Evolutionary conservation across 2,888 invertebrate species (phyloP), one percentile per base, ranked within the genome.

Genomic region (Pristionchus japonicus): DNA sequence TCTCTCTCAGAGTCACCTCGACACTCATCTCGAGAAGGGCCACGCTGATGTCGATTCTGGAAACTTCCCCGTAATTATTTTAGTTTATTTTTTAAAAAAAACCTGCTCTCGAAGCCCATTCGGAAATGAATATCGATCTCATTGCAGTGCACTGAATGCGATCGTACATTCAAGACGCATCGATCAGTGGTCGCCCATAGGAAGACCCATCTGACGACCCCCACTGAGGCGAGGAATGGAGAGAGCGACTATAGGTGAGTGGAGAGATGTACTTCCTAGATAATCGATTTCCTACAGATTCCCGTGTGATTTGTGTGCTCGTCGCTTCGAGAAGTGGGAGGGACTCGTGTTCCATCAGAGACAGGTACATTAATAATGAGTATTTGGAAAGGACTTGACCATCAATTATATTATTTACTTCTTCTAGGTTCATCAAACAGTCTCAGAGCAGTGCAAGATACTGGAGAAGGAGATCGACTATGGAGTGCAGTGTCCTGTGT

Each of bases 321-420:
- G 86, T 67, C 86, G 86, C 9, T 86, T 86, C 86, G 86, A 86
- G 67, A 86, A 86, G 43, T 86, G 86, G 86, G 86, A 86, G 49
- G 86, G 86, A 70, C 67, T 86, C 67, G 49, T 86, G 31, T 86
- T 86, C 86, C 86, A 86, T 47, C 86, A 86, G 67, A 40, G 86
- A 49, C 86, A 86, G 67, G 86, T 85, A 37, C 34, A 23, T n/a
- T n/a, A n/a, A n/a, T n/a, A 34, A 74, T 7, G 20, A 20, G 27
- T 9, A 13, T 23, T 43, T 82, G 82, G 4, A 17, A 40, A n/a
- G n/a, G 43, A 77, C 23, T 23, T 77, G 1, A 31, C 15, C 17
- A 11, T 31, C 27, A 3, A 67, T 0, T 67, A 7, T 74, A 74
- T 34, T 15, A 34, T 34, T 74, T 20, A n/a, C 43, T 27, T 80